A percentile compares a stretch with the other conserved stretches of the same genome.
phyloP scores from a whole-genome alignment of 2,888 invertebrate genomes.

The Mayetiola destructor region DNA sequence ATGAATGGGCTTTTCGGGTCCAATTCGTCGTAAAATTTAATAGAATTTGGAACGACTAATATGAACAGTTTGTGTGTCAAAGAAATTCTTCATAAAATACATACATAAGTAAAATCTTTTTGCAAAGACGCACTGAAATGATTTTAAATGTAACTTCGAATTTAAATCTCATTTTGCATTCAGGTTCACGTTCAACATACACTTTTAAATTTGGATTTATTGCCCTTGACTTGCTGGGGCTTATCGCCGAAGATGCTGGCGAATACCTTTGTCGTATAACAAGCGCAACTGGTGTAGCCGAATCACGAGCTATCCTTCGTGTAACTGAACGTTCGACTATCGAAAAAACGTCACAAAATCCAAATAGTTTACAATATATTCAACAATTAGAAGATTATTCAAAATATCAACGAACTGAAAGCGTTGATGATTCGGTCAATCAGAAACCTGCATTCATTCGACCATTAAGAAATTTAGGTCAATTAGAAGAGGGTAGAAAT shows the following conservation, averaged over 20 bases:
- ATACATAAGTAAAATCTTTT: too few relatives aligned
- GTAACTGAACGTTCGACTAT: slow-evolving; percentile 71
- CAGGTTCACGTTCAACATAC: slow-evolving; percentile 89
- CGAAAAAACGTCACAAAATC: slow-evolving; percentile 79
- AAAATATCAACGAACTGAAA: slow-evolving; percentile 71
- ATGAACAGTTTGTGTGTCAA: too few relatives aligned
- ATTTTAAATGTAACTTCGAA: too few relatives aligned
- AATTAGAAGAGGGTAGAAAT: slow-evolving; percentile 77
- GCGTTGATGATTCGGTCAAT: slow-evolving; percentile 62
- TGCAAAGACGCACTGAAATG: too few relatives aligned
- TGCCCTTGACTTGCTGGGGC: slow-evolving; percentile 77
- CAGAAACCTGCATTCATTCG: slow-evolving; percentile 80
- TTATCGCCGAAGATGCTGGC: slow-evolving; percentile 73
- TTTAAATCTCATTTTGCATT: too few relatives aligned
- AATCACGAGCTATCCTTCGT: slow-evolving; percentile 67
- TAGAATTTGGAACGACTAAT: too few relatives aligned
- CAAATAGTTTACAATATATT: slow-evolving; percentile 79
- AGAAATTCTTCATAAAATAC: too few relatives aligned
- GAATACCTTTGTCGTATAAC: slow-evolving; percentile 81
- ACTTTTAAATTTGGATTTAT: slow-evolving; percentile 97
- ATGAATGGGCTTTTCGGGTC: too few relatives aligned
- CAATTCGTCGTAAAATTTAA: too few relatives aligned
- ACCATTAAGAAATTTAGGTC: slow-evolving; percentile 71
- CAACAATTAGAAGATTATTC: slow-evolving; percentile 83
- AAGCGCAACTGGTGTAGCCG: slow-evolving; percentile 73